Evolutionary conservation across 2,888 invertebrate species (phyloP), one percentile per base, ranked within the genome.

Genomic region (Emmelina monodactyla): DNA sequence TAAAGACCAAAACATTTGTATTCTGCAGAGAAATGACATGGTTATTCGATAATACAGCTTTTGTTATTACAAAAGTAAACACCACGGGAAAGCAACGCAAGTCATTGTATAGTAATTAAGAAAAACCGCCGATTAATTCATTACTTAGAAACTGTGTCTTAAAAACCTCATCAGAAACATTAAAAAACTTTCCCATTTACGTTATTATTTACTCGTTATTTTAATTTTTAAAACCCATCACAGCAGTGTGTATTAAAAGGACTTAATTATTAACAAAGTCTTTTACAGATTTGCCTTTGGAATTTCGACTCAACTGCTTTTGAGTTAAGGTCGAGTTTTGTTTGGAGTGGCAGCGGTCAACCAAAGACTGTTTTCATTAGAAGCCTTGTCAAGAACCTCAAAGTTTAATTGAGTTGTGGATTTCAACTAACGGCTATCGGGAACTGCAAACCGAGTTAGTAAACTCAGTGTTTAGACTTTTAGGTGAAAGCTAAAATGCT

Each of bases 351-450:
- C 11, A 25, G 25, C 3, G 25, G 25, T 11, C 11, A 25, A n/a
- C 25, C 32, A 34, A 42, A 37, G 36, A 35, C 37, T 49, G 56
- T 57, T 62, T 61, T 53, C 53, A 58, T 58, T 55, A 54, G 62
- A 53, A 52, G 55, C 51, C 55, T 49, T 50, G 58, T 60, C 56
- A 61, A 64, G 62, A 57, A 53, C 57, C 52, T 63, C 58, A 62
- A 70, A 71, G 68, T 71, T 71, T 61, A 68, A 70, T 70, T 68
- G 68, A 71, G 66, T 69, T 69, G 64, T 59, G 60, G 61, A 63
- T 65, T 66, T 59, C 52, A 58, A 62, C 55, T 64, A 61, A 64
- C 60, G 50, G 56, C 59, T 60, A 61, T 61, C 47, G 55, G 53
- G 48, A 62, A 62, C 60, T 62, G 47, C 48, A 52, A 60, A 63